Base-by-base conservation (phyloP, 1,140 invertebrate genomes). In the Hyphantria cunea region DNA sequence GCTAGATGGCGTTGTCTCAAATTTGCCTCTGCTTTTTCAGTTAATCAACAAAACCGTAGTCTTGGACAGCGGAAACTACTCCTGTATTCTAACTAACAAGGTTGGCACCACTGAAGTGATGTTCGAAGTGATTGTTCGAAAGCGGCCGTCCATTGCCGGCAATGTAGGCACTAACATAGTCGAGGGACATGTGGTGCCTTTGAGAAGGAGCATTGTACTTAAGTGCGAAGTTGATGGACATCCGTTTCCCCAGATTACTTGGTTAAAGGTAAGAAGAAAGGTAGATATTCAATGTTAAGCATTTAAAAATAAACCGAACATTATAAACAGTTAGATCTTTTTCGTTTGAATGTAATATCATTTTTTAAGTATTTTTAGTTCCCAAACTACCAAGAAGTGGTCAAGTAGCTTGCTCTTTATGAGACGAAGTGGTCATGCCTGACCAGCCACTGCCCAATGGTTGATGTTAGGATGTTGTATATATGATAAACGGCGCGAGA, bases 41-140 rank as follows among this genome's bases (percentile, higher is more conserved):
- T 56, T 76, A n/a, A 84, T 91, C 63, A 74, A 80, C 42, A 80
- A 77, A 15, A 80, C 84, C 7, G 68, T 83, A 53, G 70, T 82
- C 14, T 74, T 76, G 5, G 89, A 91, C 69, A 81, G 76, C 49
- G 89, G 90, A 0, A 80, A 82, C 33, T 91, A 91, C 64, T 82
- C 86, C 3, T 91, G 90, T 61, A 73, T 90, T 5, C 78, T 84
- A 64, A 88, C 83, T 0, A 91, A 91, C 70, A 84, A 82, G 68
- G 84, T 89, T 9, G 90, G 90, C 7, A 76, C 78, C 10, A 80
- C 82, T 0, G 88, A 91, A 68, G 54, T 88, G 0, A 54, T 76
- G 6, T 90, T 82, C 59, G 73, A 82, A 17, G 78, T 91, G 0
- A 70, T 67, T 0, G 65, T 91, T 8, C 67, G 78, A n/a, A 82